These are phyloP conservation scores for Riparia riparia DNA, from an alignment of 2,113 vertebrate genomes.

Conservation along the genomic window DNA sequence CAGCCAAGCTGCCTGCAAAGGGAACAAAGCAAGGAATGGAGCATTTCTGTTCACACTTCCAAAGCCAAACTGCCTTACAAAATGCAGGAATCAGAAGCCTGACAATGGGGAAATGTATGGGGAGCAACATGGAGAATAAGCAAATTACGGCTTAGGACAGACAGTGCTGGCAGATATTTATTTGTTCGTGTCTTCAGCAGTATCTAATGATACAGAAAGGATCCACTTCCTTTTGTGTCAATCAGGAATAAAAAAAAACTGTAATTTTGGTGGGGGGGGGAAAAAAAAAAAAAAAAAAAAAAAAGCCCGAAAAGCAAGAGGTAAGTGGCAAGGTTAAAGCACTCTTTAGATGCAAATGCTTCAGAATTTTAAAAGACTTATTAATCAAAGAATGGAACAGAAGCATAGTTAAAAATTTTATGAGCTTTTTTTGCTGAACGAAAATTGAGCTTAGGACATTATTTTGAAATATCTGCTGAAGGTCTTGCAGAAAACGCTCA, in stretches of 20 bases:
- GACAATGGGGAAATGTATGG: background rate
- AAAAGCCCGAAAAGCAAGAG: background rate
- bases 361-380: background rate
- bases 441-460: background rate
- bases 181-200: background rate
- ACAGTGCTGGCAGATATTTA: background rate
- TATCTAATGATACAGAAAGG: background rate
- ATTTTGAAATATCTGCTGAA: background rate
- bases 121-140: background rate
- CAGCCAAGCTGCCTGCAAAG: slow-evolving; percentile 89
- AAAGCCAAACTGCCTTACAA: background rate
- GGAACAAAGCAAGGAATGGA: background rate
- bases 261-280: background rate
- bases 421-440: background rate
- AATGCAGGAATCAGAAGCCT: background rate
- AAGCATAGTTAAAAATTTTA: background rate
- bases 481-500: background rate
- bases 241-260: background rate
- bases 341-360: background rate
- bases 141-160: background rate
- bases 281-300: background rate
- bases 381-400: background rate
- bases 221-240: background rate
- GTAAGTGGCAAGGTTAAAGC: background rate
- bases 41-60: background rate